Percentiles rank a stretch among this genome's conserved stretches.
These are phyloP conservation scores for Drosophila eohydei DNA, from an alignment of 2,888 invertebrate genomes.

Conservation along the genomic window DNA sequence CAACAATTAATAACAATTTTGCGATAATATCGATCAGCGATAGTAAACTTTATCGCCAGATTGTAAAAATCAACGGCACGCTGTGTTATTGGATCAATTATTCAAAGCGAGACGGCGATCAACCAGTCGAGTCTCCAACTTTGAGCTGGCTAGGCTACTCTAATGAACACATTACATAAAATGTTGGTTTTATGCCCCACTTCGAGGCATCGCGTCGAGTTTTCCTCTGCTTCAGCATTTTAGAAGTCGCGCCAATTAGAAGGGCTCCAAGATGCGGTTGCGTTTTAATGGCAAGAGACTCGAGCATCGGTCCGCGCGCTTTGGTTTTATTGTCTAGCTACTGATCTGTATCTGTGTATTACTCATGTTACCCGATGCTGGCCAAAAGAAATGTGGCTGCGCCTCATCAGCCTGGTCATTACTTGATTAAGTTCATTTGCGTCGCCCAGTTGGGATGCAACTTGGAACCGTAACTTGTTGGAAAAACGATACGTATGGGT, in stretches of 20 bases:
- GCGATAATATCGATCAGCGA: slow-evolving; percentile 75
- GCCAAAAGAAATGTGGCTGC: slow-evolving; percentile 63
- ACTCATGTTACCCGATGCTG: slow-evolving; percentile 63
- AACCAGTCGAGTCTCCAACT: slow-evolving; percentile 11
- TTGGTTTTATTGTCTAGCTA: slow-evolving; percentile 73
- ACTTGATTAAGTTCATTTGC: slow-evolving; percentile 78
- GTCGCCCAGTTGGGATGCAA: slow-evolving; percentile 33
- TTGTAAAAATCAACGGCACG: slow-evolving; percentile 76
- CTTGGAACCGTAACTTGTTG: slow-evolving; percentile 32
- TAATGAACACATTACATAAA: slow-evolving; percentile 79
- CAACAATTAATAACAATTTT: slow-evolving; percentile 75
- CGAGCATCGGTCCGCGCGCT: slow-evolving; percentile 43
- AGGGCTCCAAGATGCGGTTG: slow-evolving; percentile 50
- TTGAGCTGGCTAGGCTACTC: slow-evolving; percentile 48
- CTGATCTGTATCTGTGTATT: slow-evolving; percentile 75
- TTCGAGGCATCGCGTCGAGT: slow-evolving; percentile 45
- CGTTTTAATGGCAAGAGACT: slow-evolving; percentile 67
- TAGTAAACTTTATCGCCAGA: slow-evolving; percentile 73
- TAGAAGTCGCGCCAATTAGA: slow-evolving; percentile 67
- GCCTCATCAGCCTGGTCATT: slow-evolving; percentile 74
- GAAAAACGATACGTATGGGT: slow-evolving; percentile 63
- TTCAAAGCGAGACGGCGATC: slow-evolving; percentile 36
- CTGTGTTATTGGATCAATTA: slow-evolving; percentile 78
- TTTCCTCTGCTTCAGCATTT: slow-evolving; percentile 11
- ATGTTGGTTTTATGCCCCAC: slow-evolving; percentile 75